Evolutionary conservation across 1,140 invertebrate genomes (phyloP).

Genomic region (Laupala kohalensis): DNA sequence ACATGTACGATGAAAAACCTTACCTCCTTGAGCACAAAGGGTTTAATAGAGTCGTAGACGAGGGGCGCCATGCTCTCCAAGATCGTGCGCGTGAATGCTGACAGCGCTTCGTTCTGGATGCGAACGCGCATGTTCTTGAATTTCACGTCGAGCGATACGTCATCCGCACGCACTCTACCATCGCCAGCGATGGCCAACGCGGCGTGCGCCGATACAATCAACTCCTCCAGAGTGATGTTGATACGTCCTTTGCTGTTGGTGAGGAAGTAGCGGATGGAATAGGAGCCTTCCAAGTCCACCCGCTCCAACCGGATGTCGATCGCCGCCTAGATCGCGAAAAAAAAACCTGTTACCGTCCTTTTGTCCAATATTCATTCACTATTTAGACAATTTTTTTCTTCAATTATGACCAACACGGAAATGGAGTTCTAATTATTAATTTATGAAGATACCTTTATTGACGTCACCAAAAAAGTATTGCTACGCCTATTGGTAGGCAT

Average conservation of each 20-base stretch:
- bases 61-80: conserved; percentile 64
- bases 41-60: conserved; percentile 72
- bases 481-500: too few species aligned
- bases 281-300: conserved; percentile 56
- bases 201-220: conserved; percentile 49
- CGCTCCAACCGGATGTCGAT: conserved; percentile 50
- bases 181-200: conserved; percentile 52
- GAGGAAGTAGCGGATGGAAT: conserved; percentile 56
- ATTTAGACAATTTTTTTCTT: too few species aligned
- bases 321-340: too few species aligned
- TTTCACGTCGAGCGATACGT: conserved; percentile 63
- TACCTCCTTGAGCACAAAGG: conserved; percentile 61
- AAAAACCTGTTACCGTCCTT: too few species aligned
- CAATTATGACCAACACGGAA: too few species aligned
- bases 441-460: too few species aligned
- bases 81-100: conserved; percentile 38
- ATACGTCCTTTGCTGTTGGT: conserved; percentile 56
- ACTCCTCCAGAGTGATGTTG: conserved; percentile 54
- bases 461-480: too few species aligned
- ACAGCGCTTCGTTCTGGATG: conserved; percentile 64
- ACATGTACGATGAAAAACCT: too few species aligned
- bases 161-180: conserved; percentile 58
- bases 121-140: conserved; percentile 65
- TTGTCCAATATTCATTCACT: too few species aligned
- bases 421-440: too few species aligned